Evolutionary conservation across 53 echinoderm and acorn worm genomes (phyloP).

Genomic region (Hippasteria phrygiana): DNA sequence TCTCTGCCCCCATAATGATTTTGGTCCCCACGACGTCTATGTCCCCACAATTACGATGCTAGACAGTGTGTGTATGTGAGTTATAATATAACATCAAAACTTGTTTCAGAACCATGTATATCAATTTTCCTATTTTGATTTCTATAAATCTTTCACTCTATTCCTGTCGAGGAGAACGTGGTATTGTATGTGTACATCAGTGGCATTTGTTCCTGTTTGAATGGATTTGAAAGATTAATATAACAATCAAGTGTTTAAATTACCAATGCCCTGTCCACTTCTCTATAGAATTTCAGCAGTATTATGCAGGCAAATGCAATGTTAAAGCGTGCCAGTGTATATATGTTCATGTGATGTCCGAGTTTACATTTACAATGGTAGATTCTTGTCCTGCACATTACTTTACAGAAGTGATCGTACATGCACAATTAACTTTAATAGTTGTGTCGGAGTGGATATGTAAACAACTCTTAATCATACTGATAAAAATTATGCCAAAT

Average conservation of each 20-base stretch:
- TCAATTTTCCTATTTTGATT: too few species aligned
- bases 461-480: background rate
- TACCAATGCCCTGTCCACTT: background rate
- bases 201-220: too few species aligned
- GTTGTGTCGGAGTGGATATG: background rate
- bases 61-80: too few species aligned
- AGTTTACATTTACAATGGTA: background rate
- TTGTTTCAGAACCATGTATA: too few species aligned
- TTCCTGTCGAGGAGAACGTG: too few species aligned
- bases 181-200: too few species aligned
- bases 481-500: slow-evolving; percentile 5
- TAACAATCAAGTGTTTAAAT: background rate
- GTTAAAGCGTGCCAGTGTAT: background rate
- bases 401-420: background rate
- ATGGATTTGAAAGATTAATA: too few species aligned
- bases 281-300: background rate
- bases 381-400: background rate
- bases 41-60: too few species aligned
- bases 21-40: too few species aligned
- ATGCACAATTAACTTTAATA: background rate
- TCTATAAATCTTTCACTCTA: too few species aligned
- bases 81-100: too few species aligned
- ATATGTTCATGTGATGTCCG: background rate
- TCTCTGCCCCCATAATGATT: too few species aligned
- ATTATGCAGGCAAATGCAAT: slow-evolving; percentile 38